These are phyloP conservation scores for Oikopleura vanhoeffeni DNA, from an alignment of 23 tunicate species.

Conservation along the genomic window DNA sequence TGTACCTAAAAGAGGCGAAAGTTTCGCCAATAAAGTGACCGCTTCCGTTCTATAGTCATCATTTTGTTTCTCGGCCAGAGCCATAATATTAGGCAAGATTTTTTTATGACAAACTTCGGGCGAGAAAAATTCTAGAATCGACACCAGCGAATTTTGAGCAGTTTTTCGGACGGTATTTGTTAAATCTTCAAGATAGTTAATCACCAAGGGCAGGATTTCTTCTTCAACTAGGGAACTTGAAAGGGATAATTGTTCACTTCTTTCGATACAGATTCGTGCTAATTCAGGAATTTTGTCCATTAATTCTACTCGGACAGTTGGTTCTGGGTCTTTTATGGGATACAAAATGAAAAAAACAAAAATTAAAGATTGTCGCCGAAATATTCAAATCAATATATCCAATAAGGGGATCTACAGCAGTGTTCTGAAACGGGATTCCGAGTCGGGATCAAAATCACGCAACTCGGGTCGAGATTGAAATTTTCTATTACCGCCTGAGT, in stretches of 20 bases:
- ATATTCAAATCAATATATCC: background rate
- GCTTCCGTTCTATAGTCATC: background rate
- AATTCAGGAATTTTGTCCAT: slow-evolving; percentile 16
- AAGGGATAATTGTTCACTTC: background rate
- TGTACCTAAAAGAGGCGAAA: background rate
- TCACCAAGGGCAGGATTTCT: slow-evolving; percentile 2
- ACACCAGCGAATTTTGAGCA: background rate
- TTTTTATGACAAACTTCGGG: background rate
- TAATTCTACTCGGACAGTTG: slow-evolving; percentile 17
- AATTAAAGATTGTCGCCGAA: slow-evolving; percentile 7
- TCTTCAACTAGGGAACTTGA: background rate
- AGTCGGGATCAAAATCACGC: too few species aligned
- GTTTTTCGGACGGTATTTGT: slow-evolving; percentile 1
- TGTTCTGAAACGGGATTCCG: background rate
- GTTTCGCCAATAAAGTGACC: background rate
- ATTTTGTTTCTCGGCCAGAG: background rate
- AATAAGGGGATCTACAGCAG: too few species aligned
- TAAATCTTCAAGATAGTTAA: slow-evolving; percentile 11
- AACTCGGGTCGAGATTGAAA: too few species aligned
- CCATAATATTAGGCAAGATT: background rate
- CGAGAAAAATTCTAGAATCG: background rate
- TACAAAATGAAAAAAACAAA: background rate
- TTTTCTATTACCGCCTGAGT: too few species aligned
- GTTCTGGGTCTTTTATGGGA: slow-evolving; percentile 18
- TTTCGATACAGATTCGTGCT: background rate